Evolutionary conservation across 1,140 invertebrate species (phyloP).

Genomic region (Wasmannia auropunctata): DNA sequence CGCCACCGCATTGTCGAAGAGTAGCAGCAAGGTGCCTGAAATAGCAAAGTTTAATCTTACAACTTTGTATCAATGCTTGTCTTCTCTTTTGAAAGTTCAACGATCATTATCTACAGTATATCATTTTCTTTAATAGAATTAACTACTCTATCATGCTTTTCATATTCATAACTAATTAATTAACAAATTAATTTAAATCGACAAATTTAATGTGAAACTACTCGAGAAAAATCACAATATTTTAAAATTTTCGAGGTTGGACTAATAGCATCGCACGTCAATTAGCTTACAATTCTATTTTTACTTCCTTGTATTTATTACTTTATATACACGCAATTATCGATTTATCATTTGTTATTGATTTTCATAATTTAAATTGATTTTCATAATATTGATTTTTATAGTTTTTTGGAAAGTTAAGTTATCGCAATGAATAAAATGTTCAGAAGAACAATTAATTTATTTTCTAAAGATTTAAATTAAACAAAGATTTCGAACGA

Average conservation of each 20-base stretch:
- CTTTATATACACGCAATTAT: too few species aligned
- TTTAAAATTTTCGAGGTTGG: not conserved
- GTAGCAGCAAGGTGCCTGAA: constrained; percentile 74
- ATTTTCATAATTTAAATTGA: not conserved
- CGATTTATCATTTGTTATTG: not conserved
- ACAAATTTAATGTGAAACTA: not conserved
- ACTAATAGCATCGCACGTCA: too few species aligned
- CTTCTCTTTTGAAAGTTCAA: not conserved
- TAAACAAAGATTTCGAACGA: not conserved
- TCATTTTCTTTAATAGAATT: too few species aligned
- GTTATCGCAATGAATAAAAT: too few species aligned
- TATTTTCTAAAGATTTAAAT: not conserved
- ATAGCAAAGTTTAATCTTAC: not conserved
- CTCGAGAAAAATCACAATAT: not conserved
- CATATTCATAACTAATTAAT: too few species aligned
- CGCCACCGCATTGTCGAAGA: constrained; percentile 60
- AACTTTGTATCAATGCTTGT: not conserved
- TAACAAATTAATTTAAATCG: too few species aligned
- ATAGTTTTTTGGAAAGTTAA: too few species aligned
- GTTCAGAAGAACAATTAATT: too few species aligned
- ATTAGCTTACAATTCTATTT: not conserved
- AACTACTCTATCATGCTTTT: too few species aligned
- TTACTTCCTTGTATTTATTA: not conserved
- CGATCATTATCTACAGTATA: not conserved
- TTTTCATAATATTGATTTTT: not conserved